Percentiles rank a stretch among this genome's conserved stretches.
phyloP scores from a whole-genome alignment of 2,797 vertebrate genomes.

The Microcaecilia unicolor region DNA sequence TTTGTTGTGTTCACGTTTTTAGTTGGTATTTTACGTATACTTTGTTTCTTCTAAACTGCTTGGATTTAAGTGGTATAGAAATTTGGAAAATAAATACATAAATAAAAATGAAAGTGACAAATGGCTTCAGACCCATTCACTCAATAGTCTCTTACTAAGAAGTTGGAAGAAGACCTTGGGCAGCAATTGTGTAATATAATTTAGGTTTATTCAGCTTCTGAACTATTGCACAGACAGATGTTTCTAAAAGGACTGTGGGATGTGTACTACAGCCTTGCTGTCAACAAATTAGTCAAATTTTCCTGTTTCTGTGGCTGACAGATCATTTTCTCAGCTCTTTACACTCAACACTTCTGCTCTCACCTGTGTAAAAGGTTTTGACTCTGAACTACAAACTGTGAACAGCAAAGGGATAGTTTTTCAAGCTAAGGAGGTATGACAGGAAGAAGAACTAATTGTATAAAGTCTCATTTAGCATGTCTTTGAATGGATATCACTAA shows the following conservation, averaged over 20 bases:
- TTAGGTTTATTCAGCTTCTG: constrained; percentile 30
- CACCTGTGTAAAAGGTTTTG: constrained; percentile 23
- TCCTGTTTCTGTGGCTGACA: constrained; percentile 19
- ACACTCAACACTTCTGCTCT: constrained; percentile 17
- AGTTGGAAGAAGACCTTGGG: constrained; percentile 22
- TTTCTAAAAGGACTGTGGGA: constrained; percentile 18
- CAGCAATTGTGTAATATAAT: constrained; percentile 27
- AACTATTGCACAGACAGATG: constrained; percentile 42
- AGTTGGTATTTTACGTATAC: too few relatives aligned
- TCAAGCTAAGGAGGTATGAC: neutral
- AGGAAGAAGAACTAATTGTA: neutral
- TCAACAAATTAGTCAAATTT: constrained; percentile 28
- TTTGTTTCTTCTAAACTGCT: too few relatives aligned
- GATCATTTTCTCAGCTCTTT: constrained; percentile 8
- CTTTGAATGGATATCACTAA: too few relatives aligned
- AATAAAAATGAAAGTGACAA: too few relatives aligned
- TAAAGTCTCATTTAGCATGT: neutral
- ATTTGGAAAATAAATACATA: too few relatives aligned
- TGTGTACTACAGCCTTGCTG: constrained; percentile 13
- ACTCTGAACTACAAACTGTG: neutral
- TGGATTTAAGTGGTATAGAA: too few relatives aligned
- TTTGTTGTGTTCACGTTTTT: too few relatives aligned
- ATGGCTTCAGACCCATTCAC: constrained; percentile 37
- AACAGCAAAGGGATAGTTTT: constrained; percentile 5
- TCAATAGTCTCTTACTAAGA: constrained; percentile 48